These are phyloP conservation scores for Actenoides hombroni DNA, from an alignment of 2,113 vertebrate genomes.

Conservation along the genomic window DNA sequence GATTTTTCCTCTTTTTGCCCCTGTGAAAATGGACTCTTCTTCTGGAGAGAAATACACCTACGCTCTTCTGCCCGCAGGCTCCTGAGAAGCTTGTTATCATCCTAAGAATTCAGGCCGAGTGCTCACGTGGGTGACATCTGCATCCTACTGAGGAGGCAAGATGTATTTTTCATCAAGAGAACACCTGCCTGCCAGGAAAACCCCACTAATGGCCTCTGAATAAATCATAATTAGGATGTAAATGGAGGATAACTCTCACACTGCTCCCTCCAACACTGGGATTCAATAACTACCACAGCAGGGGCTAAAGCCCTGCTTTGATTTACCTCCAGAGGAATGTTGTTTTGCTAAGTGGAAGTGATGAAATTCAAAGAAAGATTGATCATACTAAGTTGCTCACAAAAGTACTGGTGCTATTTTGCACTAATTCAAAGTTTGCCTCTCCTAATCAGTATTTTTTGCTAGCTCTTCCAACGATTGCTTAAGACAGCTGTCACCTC, in stretches of 20 bases:
- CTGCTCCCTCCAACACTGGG: not conserved
- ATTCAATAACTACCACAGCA: slow-evolving; percentile 30
- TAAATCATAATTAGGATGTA: not conserved
- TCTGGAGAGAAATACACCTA: not conserved
- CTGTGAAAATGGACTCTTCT: not conserved
- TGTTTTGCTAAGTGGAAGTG: not conserved
- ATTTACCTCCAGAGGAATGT: slow-evolving; percentile 18
- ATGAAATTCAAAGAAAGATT: not conserved
- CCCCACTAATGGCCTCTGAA: not conserved
- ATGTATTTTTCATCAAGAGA: not conserved
- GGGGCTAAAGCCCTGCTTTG: not conserved
- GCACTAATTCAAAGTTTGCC: not conserved
- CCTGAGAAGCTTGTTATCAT: accelerated
- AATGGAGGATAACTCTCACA: not conserved
- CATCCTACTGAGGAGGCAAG: not conserved
- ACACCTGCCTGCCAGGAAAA: slow-evolving; percentile 15
- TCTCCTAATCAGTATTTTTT: not conserved
- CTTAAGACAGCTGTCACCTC: not conserved
- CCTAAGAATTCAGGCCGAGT: not conserved
- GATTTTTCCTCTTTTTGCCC: not conserved
- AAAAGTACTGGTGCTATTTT: not conserved
- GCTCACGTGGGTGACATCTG: not conserved
- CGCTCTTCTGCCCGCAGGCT: not conserved
- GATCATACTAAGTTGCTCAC: not conserved
- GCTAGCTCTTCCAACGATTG: not conserved